Base-by-base conservation (phyloP, 2,888 invertebrate species). In the Eurytoma californica region DNA sequence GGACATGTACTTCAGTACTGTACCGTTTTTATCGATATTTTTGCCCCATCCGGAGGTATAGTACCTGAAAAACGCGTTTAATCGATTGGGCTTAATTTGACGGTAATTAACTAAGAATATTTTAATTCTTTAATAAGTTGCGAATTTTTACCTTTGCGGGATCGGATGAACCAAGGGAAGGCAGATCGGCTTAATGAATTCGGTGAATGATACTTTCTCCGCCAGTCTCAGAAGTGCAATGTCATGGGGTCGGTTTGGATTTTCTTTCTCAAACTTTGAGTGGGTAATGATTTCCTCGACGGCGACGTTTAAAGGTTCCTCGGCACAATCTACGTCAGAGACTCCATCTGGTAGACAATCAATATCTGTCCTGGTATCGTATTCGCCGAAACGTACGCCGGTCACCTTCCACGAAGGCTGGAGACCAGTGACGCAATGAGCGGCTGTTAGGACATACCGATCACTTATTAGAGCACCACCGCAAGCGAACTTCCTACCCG, bases 401-500 rank as follows among this genome's bases (percentile, higher is more conserved):
- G 90, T 88, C 92, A 95, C 84, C 82, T 88, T 92, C 94, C 94
- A 95, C 49, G 90, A 91, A 0, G 94, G 94, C 18, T 95, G 88
- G 79, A 93, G 94, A 1, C 93, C 93, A 85, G 93, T 93, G 39
- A 95, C 91, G 85, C 96, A 96, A 86, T 95, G 95, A 0, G 94
- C 95, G 0, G 95, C 95, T 0, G 95, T 95, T 70, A 96, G 84
- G 7, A 95, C 92, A 85, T 95, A 95, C 80, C 92, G 92, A 0
- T 91, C 90, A 72, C 92, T 93, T 84, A 96, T 94, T 24, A 95
- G 90, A 0, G 94, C 94, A 0, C 95, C 95, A 0, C 95, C 95
- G 85, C 95, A 95, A 3, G 18, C 68, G 0, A 49, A 47, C 13
- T 30, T 9, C 51, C 20, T 65, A 13, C 69, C 69, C 3, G 3